Conservation (phyloP, 30 jellyfish, hydroid and myxozoan genomes). For the Turritopsis dohrnii region DNA sequence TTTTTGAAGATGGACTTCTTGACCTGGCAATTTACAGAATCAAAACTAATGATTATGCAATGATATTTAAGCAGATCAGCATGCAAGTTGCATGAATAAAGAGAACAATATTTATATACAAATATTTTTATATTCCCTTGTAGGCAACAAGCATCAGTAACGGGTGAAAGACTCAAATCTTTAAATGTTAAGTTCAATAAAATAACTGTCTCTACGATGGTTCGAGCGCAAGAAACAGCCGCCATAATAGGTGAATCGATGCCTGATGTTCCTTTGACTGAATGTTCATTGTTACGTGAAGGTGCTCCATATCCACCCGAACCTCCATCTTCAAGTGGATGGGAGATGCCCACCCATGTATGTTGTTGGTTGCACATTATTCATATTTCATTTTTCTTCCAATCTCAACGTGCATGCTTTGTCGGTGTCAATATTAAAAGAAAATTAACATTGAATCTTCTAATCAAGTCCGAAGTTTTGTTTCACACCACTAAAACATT, state of each 20-base stretch:
- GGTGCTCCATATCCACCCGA: constrained; percentile 99
- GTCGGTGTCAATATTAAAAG: no score
- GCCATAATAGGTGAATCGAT: constrained; percentile 50
- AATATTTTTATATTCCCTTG: background rate
- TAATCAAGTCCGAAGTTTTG: no score
- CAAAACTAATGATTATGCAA: no score
- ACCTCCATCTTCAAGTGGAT: constrained; percentile 61
- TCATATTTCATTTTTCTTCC: no score
- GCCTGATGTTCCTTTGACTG: constrained; percentile 49
- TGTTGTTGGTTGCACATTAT: background rate
- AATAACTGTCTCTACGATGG: constrained; percentile 77
- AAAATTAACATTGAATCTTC: no score
- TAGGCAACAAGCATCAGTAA: constrained; percentile 75
- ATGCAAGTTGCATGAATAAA: no score
- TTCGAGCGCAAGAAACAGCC: constrained; percentile 93
- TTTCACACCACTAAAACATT: no score
- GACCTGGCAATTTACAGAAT: no score
- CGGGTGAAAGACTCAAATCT: constrained; percentile 76
- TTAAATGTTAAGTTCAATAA: constrained; percentile 54
- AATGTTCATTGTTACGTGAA: constrained; percentile 77
- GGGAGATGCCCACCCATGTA: constrained; percentile 66
- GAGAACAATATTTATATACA: background rate
- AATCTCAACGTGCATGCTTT: no score
- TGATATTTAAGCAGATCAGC: no score
- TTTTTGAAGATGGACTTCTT: no score